A percentile compares a stretch with the other conserved stretches of the same genome.
phyloP scores from a whole-genome alignment of 1,140 invertebrate species.

The Uloborus diversus region DNA sequence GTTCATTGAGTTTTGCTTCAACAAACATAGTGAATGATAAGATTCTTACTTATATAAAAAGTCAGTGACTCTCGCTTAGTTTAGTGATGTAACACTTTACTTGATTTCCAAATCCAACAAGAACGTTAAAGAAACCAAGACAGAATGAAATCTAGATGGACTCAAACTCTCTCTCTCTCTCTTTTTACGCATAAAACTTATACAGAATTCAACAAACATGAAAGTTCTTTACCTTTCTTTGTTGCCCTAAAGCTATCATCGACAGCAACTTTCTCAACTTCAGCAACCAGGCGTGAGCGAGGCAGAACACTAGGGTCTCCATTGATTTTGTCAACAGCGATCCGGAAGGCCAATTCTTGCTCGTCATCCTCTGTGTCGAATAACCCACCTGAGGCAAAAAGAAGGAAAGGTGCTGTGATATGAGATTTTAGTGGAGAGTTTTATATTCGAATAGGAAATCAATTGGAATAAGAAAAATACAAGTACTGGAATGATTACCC shows the following conservation, averaged over 20 bases:
- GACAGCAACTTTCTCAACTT: constrained; percentile 86
- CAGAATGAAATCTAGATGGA: too few species aligned
- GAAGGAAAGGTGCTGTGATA: too few species aligned
- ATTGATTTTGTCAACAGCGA: constrained; percentile 90
- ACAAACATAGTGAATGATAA: too few species aligned
- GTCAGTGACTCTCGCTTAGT: too few species aligned
- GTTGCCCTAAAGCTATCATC: constrained; percentile 92
- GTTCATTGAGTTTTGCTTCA: too few species aligned
- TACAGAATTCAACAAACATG: too few species aligned
- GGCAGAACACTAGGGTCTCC: constrained; percentile 79
- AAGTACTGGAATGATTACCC: background rate
- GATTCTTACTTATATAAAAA: too few species aligned
- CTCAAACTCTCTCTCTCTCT: too few species aligned
- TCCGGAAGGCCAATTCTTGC: constrained; percentile 88
- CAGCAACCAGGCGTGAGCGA: constrained; percentile 80
- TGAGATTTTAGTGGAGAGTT: background rate
- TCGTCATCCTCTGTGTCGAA: constrained; percentile 86
- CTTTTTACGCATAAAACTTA: too few species aligned
- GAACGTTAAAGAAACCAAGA: too few species aligned
- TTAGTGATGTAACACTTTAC: too few species aligned
- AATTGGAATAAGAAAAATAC: background rate
- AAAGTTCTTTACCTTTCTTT: constrained; percentile 75
- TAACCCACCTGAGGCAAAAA: constrained; percentile 75
- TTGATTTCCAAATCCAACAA: too few species aligned
- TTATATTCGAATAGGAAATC: background rate